A percentile compares a stretch with the other conserved stretches of the same genome.
Evolutionary conservation across 2,113 vertebrate species (phyloP).

Genomic region (Forbesichthys agassizii): DNA sequence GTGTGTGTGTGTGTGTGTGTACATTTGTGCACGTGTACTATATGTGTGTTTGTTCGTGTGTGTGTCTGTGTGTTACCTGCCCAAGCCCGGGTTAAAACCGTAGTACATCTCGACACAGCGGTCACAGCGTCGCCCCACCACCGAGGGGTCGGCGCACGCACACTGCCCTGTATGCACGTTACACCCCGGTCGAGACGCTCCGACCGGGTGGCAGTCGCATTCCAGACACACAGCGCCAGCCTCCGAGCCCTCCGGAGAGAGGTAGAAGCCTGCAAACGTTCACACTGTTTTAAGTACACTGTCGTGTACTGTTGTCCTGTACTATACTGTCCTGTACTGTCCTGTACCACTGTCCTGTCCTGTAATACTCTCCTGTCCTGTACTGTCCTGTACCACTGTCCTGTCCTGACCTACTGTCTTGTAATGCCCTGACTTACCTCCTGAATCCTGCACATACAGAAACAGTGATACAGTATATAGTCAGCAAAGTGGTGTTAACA

Average conservation of each 20-base stretch:
- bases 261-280: conserved; percentile 81
- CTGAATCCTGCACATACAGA: too few relatives aligned
- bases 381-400: too few relatives aligned
- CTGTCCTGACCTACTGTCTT: too few relatives aligned
- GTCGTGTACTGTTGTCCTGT: too few relatives aligned
- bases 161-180: conserved; percentile 81
- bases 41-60: conserved; percentile 3
- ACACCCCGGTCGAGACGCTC: conserved; percentile 77
- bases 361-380: too few relatives aligned
- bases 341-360: too few relatives aligned
- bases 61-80: conserved; percentile 77
- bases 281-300: neutral
- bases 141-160: conserved; percentile 77
- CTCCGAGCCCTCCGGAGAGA: conserved; percentile 53
- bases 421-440: too few relatives aligned
- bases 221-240: conserved; percentile 73
- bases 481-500: too few relatives aligned
- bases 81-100: conserved; percentile 83
- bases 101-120: conserved; percentile 81
- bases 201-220: conserved; percentile 83
- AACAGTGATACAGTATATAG: too few relatives aligned
- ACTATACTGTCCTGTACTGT: too few relatives aligned
- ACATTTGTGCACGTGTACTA: neutral
- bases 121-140: conserved; percentile 82
- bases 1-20: conserved; percentile 2